Evolutionary conservation across 2,888 invertebrate species (phyloP).

Genomic region (Mesodorylaimus sp.): DNA sequence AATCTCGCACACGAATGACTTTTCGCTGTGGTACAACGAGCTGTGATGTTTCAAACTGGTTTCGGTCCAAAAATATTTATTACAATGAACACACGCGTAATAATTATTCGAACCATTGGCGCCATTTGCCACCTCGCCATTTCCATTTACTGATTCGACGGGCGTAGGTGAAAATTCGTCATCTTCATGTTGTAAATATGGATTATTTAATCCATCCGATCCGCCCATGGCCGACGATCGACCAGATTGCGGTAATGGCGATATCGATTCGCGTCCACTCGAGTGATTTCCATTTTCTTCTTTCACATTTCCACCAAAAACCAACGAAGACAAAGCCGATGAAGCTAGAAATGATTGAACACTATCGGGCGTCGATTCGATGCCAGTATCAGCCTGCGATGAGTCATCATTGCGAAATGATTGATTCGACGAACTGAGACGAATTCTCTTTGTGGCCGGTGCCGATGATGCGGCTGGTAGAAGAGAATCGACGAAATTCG

Average conservation of each 20-base stretch:
- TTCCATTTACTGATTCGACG: neutral
- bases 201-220: neutral
- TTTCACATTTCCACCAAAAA: no score
- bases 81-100: conserved; percentile 16
- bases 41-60: conserved; percentile 22
- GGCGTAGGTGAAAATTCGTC: neutral
- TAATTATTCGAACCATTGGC: neutral
- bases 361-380: no score
- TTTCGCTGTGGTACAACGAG: conserved; percentile 25
- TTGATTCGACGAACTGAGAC: no score
- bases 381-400: no score
- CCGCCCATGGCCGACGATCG: neutral
- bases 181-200: neutral
- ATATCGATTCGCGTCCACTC: neutral
- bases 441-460: no score
- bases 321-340: no score
- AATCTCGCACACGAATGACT: conserved; percentile 29
- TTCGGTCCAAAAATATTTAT: conserved; percentile 19
- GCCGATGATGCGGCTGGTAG: no score
- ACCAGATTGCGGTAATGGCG: neutral
- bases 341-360: no score
- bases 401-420: no score
- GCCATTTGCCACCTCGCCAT: no score
- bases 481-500: no score
- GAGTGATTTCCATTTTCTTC: neutral